Evolutionary conservation across 2,797 vertebrate species (phyloP), one percentile per base, ranked within the genome.

Genomic region (Monodelphis domestica): DNA sequence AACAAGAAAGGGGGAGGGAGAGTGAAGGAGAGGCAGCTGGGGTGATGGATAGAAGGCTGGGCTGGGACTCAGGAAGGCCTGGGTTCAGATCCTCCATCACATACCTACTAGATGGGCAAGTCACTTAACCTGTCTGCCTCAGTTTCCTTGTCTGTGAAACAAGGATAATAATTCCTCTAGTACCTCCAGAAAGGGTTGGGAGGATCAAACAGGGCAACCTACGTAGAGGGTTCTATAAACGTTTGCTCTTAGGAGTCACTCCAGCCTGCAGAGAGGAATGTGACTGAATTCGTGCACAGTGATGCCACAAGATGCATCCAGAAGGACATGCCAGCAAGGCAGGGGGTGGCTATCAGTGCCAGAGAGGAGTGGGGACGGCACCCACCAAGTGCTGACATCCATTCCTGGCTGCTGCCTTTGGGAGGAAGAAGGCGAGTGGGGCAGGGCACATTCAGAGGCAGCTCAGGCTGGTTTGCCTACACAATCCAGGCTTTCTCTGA

Each of bases 1-100:
- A 51, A 91, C 33, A 57, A 87, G 93, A 93, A 88, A 94, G 95
- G 87, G 89, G 92, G 84, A 89, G 78, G 57, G 30, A 55, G 54
- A 30, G 87, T 38, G 45, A 57, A 38, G 88, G 50, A 78, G 21
- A 45, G 38, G 26, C 70, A 78, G 38, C 70, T 24, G 70, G 70
- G n/a, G n/a, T 2, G 21, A 7, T 6, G n/a, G 63, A 70, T 5
- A 21, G 5, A 70, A 15, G 12, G 17, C 21, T 45, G 38, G 38
- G 0, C 38, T 26, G 21, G 70, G 21, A 45, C n/a, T 17, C 70
- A 45, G 70, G 70, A 45, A 45, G 70, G 0, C 21, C 33, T 17
- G 30, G 5, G 63, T 38, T 38, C 63, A 38, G 63, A 38, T 38
- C 15, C n/a, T 33, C n/a, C 70, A 78, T 38, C 38, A 45, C n/a